Base-by-base conservation (phyloP, 2,797 vertebrate genomes). In the Heteromormyrus szaboi region DNA sequence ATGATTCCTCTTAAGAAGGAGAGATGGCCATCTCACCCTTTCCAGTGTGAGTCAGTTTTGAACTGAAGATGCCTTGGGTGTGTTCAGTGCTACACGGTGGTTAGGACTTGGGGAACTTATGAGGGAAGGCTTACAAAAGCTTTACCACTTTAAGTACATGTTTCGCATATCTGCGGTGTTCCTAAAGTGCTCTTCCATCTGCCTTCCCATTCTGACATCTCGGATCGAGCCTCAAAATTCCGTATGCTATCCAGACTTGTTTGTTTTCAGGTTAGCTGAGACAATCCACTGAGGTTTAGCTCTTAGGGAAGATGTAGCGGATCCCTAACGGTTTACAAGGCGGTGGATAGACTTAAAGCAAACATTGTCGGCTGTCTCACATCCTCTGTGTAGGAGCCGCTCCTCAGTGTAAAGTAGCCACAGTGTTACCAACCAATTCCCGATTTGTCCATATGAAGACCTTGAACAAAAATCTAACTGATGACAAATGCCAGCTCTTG, bases 351-450 rank as follows among this genome's bases (percentile, higher is more conserved):
- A 89, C 9, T 29, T 88, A 44, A 81, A 33, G 89, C 86, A 91
- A 89, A 79, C 88, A 50, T 37, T 37, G 86, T 50, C 5, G 87
- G 29, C 89, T 90, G 88, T 89, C 89, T 88, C 50, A n/a, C 81
- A 1, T 76, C 25, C 19, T 46, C 53, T 22, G 11, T 33, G 17
- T 25, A 86, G 86, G 65, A 46, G 56, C 51, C 37, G 14, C 48
- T 88, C 90, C 91, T 88, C 90, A 89, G 22, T 48, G 11, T 22
- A 2, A 72, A 37, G 29, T 17, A 33, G 29, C 12, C 65, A 37
- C 65, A 72, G 2, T 72, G 29, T 72, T n/a, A 44, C 37, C 72
- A 79, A 44, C 14, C 37, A 44, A 3, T 44, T 79, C 37, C 14
- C 1, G 0, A 72, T 37, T 72, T 72, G 3, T 68, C 25, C 25